Base-by-base conservation (phyloP, 2,888 invertebrate species). In the Galeruca laticollis region DNA sequence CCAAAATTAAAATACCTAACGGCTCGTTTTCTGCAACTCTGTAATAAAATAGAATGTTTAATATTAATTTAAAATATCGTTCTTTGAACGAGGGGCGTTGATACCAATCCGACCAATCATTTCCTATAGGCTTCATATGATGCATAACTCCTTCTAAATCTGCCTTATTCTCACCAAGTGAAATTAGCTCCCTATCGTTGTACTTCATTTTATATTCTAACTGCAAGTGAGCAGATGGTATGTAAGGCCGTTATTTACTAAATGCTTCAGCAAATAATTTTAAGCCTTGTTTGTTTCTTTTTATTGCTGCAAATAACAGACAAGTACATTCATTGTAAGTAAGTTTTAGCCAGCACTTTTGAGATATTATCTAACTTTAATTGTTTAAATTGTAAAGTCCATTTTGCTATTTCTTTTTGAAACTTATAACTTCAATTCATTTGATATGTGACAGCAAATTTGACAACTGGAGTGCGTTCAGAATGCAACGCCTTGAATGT, bases 11-110 rank as follows among this genome's bases (percentile, higher is more conserved):
- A 33, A 93, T 88, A 56, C 94, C 94, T 40, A 90, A 87, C 18
- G 94, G 93, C 82, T 90, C 90, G 35, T 78, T 72, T 62, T 90
- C 89, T 84, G 90, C 92, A 73, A 93, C 88, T 82, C 92, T 90
- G 84, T 92, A 93, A 83, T 93, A 94, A 85, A 93, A 94, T 61
- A 94, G 85, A 79, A 93, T 88, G 84, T 94, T 94, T 77, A 90
- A 89, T 75, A 90, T 88, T 67, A 94, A 84, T 79, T 93, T 92
- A 84, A 94, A 94, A 89, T 92, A 93, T 82, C 93, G 87, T 82
- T 93, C 93, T 84, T 93, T 93, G 82, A 91, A 93, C 57, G 81
- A 80, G 8, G 84, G 81, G 68, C 82, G 83, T 74, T 83, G 84
- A 76, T 85, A 86, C 84, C 84, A 84, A 68, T 84, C 84, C 0